Percentiles rank a stretch among this genome's conserved stretches.
Evolutionary conservation across 2,113 vertebrate genomes (phyloP).

Genomic region (Galeopterus variegatus): DNA sequence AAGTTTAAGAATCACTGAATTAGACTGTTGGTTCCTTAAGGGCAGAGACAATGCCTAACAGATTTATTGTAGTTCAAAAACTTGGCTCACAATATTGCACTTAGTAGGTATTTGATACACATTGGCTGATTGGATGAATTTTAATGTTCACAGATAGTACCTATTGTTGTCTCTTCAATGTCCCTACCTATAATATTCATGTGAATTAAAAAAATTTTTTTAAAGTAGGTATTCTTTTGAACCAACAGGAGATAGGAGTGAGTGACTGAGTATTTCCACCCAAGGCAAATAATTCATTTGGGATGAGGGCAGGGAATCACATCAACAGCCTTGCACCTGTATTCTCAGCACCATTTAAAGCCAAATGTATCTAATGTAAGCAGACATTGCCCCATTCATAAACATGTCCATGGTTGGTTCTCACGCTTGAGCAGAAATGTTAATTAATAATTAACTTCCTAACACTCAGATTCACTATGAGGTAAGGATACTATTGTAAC

Average conservation of each 20-base stretch:
- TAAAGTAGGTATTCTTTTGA: conserved; percentile 30
- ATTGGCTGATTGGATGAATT: conserved; percentile 27
- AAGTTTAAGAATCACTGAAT: conserved; percentile 2
- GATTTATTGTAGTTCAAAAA: not conserved
- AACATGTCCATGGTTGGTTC: not conserved
- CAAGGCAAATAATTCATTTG: not conserved
- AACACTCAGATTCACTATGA: not conserved
- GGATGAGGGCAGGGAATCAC: not conserved
- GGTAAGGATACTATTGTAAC: not conserved
- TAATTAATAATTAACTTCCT: conserved; percentile 35
- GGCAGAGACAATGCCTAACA: not conserved
- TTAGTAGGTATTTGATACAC: not conserved
- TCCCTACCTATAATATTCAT: not conserved
- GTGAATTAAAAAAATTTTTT: not conserved
- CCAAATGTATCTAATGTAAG: not conserved
- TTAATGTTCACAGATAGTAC: not conserved
- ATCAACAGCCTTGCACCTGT: not conserved
- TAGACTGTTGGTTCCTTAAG: not conserved
- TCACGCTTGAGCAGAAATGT: not conserved
- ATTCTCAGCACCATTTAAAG: not conserved
- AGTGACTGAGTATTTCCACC: not conserved
- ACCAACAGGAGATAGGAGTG: not conserved
- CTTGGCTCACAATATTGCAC: not conserved
- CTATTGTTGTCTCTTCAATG: not conserved
- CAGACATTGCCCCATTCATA: not conserved